Conservation (phyloP, 1,140 invertebrate genomes). For the Drepana arcuata region DNA sequence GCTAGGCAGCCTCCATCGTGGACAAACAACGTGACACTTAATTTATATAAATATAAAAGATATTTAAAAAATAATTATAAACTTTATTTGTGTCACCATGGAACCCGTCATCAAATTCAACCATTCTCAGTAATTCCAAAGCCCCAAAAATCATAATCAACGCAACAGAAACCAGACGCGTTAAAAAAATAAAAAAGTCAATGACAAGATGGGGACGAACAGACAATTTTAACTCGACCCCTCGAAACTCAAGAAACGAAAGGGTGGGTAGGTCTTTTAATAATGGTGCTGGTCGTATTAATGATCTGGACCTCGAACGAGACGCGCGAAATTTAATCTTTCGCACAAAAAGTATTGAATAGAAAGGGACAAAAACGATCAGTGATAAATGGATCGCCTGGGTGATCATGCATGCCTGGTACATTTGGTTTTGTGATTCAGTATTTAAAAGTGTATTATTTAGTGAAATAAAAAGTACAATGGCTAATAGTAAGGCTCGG, state of each 20-base stretch:
- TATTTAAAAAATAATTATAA: too few species aligned
- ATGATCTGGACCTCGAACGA: slow-evolving; percentile 47
- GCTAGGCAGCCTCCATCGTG: too few species aligned
- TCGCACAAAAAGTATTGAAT: slow-evolving; percentile 63
- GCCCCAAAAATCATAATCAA: slow-evolving; percentile 59
- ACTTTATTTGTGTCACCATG: too few species aligned
- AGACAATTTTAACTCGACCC: slow-evolving; percentile 28
- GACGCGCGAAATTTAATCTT: slow-evolving; percentile 62
- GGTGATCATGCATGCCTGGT: slow-evolving; percentile 38
- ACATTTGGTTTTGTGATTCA: slow-evolving; percentile 20
- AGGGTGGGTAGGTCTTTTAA: slow-evolving; percentile 20
- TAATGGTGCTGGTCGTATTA: slow-evolving; percentile 43
- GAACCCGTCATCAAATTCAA: slow-evolving; percentile 45
- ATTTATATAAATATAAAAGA: too few species aligned
- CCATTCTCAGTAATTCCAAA: slow-evolving; percentile 33
- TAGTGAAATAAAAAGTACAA: too few species aligned
- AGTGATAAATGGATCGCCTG: slow-evolving; percentile 55
- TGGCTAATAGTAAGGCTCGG: too few species aligned
- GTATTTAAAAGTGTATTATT: too few species aligned
- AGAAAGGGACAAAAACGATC: slow-evolving; percentile 46
- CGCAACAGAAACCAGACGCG: slow-evolving; percentile 50
- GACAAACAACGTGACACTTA: too few species aligned
- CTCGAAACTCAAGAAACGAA: slow-evolving; percentile 12
- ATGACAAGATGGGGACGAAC: slow-evolving; percentile 37
- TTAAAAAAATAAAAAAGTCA: slow-evolving; percentile 47